Conservation (phyloP, 1,140 invertebrate genomes). For the Sogatella furcifera region DNA sequence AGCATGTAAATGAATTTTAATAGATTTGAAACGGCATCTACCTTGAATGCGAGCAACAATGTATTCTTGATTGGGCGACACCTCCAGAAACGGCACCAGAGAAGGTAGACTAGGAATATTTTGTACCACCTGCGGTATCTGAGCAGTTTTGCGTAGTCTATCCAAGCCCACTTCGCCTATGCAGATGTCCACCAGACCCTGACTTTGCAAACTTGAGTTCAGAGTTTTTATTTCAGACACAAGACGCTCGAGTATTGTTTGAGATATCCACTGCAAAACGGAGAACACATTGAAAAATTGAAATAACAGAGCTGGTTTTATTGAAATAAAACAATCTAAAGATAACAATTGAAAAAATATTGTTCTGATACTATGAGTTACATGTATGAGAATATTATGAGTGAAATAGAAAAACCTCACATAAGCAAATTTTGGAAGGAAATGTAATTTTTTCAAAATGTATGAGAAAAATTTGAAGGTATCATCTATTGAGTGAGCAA, state of each 20-base stretch:
- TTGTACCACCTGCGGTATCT: slow-evolving; percentile 44
- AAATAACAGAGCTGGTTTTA: too few relatives aligned
- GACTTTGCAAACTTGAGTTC: slow-evolving; percentile 49
- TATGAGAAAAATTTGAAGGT: too few relatives aligned
- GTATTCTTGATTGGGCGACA: slow-evolving; percentile 73
- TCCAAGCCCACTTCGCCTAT: slow-evolving; percentile 58
- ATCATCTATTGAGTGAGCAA: too few relatives aligned
- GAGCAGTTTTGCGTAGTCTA: slow-evolving; percentile 53
- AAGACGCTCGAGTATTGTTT: slow-evolving; percentile 59
- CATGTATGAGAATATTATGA: too few relatives aligned
- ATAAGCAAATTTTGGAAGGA: too few relatives aligned
- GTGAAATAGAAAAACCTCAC: too few relatives aligned
- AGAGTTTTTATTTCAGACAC: slow-evolving; percentile 57
- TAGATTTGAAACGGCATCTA: slow-evolving; percentile 18
- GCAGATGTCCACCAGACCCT: slow-evolving; percentile 55
- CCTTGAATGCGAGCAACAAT: slow-evolving; percentile 59
- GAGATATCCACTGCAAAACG: slow-evolving; percentile 58
- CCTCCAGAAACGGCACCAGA: slow-evolving; percentile 65
- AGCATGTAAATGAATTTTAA: too few relatives aligned
- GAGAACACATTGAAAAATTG: too few relatives aligned
- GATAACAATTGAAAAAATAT: too few relatives aligned
- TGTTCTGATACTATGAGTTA: too few relatives aligned
- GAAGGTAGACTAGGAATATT: slow-evolving; percentile 55
- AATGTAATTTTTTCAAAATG: too few relatives aligned
- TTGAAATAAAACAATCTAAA: too few relatives aligned